phyloP scores from a whole-genome alignment of 2,888 invertebrate genomes.

The Steromphala cineraria region DNA sequence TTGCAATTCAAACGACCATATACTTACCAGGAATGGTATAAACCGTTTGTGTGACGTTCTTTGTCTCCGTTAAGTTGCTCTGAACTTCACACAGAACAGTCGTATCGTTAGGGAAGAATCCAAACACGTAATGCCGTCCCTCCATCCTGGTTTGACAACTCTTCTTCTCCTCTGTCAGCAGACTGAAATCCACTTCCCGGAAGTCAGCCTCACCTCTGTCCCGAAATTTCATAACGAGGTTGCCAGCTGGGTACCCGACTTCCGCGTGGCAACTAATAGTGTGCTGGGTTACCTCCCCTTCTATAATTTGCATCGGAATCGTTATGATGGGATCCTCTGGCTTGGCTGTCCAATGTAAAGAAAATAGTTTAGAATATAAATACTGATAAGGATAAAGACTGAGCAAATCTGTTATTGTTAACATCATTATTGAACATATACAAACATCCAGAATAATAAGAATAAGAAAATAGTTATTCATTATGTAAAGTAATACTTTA shows the following conservation, averaged over 20 bases:
- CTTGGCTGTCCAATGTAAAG: conserved; percentile 29
- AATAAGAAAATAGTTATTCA: no score
- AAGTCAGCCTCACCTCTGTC: conserved; percentile 30
- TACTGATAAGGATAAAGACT: no score
- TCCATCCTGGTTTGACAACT: conserved; percentile 30
- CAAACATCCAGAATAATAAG: no score
- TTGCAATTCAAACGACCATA: no score
- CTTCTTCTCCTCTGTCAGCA: conserved; percentile 2
- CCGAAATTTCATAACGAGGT: conserved; percentile 27
- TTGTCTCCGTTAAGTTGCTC: conserved; percentile 26
- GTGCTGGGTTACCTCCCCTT: conserved; percentile 27
- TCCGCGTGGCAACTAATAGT: conserved; percentile 40
- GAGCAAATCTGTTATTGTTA: no score
- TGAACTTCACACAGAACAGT: conserved; percentile 41
- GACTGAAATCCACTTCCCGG: background rate
- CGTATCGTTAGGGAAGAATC: conserved; percentile 31
- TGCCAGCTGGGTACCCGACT: conserved; percentile 42
- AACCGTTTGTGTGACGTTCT: conserved; percentile 30
- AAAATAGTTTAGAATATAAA: no score
- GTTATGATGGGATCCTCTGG: conserved; percentile 38
- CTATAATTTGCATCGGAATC: conserved; percentile 41
- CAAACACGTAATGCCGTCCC: background rate
- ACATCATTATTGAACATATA: no score
- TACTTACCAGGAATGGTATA: conserved; percentile 43
- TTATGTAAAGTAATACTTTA: no score